Conservation (phyloP, 2,797 vertebrate species). For the Falco naumanni region DNA sequence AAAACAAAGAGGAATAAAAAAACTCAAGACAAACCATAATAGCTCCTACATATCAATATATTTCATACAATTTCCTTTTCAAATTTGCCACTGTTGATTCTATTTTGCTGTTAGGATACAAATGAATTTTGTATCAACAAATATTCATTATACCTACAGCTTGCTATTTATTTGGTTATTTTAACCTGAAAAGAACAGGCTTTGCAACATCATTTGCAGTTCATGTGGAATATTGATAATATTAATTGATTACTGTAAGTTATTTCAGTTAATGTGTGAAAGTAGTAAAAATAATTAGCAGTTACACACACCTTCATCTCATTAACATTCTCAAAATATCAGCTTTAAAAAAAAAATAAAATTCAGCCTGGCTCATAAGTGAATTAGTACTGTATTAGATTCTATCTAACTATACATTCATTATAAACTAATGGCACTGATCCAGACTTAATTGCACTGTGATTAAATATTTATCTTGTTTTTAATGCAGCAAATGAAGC, state of each 20-base stretch:
- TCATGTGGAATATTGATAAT: background rate
- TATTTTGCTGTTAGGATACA: background rate
- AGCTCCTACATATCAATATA: background rate
- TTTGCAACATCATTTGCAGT: background rate
- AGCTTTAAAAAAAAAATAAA: background rate
- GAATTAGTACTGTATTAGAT: conserved; percentile 25
- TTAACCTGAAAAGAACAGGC: background rate
- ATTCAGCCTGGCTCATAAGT: conserved; percentile 1
- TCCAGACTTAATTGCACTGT: conserved; percentile 52
- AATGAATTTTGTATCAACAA: background rate
- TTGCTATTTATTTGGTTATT: background rate
- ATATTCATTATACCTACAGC: background rate
- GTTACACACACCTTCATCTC: background rate
- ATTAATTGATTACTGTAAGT: background rate
- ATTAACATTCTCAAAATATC: conserved; percentile 2
- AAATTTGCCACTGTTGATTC: background rate
- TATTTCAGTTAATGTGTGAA: background rate
- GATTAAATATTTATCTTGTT: conserved; percentile 76
- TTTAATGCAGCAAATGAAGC: conserved; percentile 67
- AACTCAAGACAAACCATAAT: fast-evolving
- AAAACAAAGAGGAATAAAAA: background rate
- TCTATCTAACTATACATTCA: conserved; percentile 32
- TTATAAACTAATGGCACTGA: conserved; percentile 57
- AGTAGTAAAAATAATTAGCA: background rate
- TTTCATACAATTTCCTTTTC: background rate